A percentile compares a stretch with the other conserved stretches of the same genome.
Conservation (phyloP, 2,113 vertebrate genomes). For the Alces alces region DNA sequence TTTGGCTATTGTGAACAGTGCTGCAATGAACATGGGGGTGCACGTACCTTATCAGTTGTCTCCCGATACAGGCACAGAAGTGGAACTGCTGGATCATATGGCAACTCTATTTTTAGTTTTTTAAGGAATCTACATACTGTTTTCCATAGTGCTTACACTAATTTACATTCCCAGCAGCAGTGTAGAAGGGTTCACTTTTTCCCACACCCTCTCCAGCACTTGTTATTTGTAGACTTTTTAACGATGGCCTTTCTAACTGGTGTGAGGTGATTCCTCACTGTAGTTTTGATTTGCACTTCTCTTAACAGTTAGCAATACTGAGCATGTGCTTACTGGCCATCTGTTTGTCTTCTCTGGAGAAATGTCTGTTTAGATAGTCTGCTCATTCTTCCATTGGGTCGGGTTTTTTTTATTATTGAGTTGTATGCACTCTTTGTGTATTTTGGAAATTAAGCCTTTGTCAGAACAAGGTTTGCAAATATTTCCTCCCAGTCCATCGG, state of each 20-base stretch:
- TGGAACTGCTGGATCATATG: not conserved
- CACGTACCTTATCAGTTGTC: not conserved
- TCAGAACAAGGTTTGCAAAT: not conserved
- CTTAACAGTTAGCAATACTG: not conserved
- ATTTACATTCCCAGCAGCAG: not conserved
- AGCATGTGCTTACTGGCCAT: not conserved
- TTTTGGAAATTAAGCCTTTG: not conserved
- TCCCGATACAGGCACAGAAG: not conserved
- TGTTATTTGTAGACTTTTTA: not conserved
- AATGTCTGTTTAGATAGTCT: not conserved
- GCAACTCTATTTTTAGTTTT: not conserved
- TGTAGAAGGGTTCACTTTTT: not conserved
- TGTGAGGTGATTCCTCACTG: not conserved
- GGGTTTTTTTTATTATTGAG: not conserved
- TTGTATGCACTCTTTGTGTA: not conserved
- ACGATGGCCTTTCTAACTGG: not conserved
- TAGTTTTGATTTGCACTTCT: not conserved
- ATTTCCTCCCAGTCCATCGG: not conserved
- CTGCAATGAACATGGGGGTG: not conserved
- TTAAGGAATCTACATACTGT: not conserved
- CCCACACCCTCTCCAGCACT: not conserved
- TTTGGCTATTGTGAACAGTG: not conserved
- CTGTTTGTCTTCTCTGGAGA: not conserved
- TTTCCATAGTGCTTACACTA: not conserved
- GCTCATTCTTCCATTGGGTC: not conserved